Percentiles rank a stretch among this genome's conserved stretches.
These are phyloP conservation scores for Trematomus loennbergii DNA, from an alignment of 2,113 vertebrate genomes.

Conservation along the genomic window DNA sequence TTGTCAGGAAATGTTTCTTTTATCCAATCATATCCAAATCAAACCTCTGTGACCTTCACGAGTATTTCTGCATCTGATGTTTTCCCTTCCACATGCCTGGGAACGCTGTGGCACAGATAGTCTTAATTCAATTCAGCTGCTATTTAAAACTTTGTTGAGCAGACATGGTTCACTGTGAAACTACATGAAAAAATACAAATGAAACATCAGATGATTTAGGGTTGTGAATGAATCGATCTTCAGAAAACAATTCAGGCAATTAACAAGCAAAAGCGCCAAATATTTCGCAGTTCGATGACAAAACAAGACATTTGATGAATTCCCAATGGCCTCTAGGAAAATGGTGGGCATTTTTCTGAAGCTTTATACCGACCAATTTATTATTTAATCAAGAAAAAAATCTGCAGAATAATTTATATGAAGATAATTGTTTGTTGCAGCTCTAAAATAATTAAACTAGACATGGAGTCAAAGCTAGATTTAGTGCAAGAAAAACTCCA, in stretches of 20 bases:
- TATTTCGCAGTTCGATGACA: neutral
- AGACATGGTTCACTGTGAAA: constrained; percentile 6
- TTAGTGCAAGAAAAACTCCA: constrained; percentile 5
- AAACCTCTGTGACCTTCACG: constrained; percentile 22
- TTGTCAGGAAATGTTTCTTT: neutral
- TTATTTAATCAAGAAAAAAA: neutral
- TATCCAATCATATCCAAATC: constrained; percentile 33
- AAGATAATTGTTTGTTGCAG: neutral
- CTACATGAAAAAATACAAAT: neutral
- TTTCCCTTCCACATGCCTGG: constrained; percentile 39
- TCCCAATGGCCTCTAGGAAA: neutral
- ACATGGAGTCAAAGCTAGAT: neutral
- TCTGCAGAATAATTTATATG: neutral
- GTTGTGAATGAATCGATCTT: neutral
- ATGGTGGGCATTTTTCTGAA: neutral
- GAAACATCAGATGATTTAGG: neutral
- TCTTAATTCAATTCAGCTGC: constrained; percentile 23
- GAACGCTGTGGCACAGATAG: neutral
- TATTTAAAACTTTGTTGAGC: constrained; percentile 14
- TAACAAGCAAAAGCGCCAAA: neutral
- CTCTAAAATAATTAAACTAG: neutral
- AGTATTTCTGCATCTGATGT: constrained; percentile 13
- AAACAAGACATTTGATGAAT: neutral
- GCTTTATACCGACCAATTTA: neutral
- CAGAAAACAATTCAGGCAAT: neutral